These are phyloP conservation scores for Orthonevra nobilis DNA, from an alignment of 2,888 invertebrate genomes.

Conservation along the genomic window DNA sequence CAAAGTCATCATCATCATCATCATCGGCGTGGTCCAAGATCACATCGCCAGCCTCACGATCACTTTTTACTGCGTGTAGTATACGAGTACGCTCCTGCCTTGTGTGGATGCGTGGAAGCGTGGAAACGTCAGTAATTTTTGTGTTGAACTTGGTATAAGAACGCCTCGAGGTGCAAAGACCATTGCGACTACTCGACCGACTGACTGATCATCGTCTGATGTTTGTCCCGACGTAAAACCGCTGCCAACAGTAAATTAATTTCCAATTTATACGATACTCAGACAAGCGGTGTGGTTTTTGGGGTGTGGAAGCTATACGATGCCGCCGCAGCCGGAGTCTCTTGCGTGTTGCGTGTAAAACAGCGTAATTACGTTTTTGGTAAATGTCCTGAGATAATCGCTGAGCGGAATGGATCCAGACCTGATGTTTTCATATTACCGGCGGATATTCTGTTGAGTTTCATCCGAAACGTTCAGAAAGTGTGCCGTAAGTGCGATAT, in stretches of 20 bases:
- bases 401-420: not conserved
- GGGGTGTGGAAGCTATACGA: slow-evolving; percentile 3
- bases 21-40: slow-evolving; percentile 38
- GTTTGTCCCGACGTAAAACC: slow-evolving; percentile 5
- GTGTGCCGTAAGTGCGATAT: slow-evolving; percentile 60
- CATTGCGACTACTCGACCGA: too few relatives aligned
- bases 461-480: too few relatives aligned
- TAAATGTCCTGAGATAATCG: slow-evolving; percentile 29
- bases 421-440: not conserved
- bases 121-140: slow-evolving; percentile 45
- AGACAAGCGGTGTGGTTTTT: not conserved
- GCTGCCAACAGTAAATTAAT: slow-evolving; percentile 64
- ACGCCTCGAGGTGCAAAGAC: slow-evolving; percentile 48
- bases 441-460: not conserved
- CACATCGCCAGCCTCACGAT: slow-evolving; percentile 30
- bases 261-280: slow-evolving; percentile 50
- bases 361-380: slow-evolving; percentile 34
- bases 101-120: slow-evolving; percentile 33
- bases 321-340: slow-evolving; percentile 21
- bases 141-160: slow-evolving; percentile 38
- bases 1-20: slow-evolving; percentile 54
- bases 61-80: not conserved
- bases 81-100: not conserved
- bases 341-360: slow-evolving; percentile 53
- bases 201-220: slow-evolving; percentile 27